These are phyloP conservation scores for Drosophila sechellia DNA, from an alignment of 1,140 invertebrate genomes.

Conservation along the genomic window DNA sequence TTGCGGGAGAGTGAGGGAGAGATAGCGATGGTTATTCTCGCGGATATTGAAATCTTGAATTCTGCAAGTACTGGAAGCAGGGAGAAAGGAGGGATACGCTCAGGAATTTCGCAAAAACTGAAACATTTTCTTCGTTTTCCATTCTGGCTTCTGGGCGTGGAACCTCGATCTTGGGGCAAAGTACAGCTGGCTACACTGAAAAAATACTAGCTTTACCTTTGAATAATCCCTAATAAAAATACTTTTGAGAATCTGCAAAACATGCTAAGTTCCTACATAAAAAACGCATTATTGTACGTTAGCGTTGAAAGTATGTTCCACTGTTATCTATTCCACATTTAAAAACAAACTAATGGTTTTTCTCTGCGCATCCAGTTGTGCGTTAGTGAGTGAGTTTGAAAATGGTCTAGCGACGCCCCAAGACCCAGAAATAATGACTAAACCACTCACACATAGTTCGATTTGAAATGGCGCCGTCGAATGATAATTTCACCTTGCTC, in stretches of 20 bases:
- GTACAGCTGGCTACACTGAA: constrained; percentile 48
- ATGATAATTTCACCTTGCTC: constrained; percentile 76
- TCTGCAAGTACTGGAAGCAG: constrained; percentile 39
- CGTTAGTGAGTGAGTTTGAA: constrained; percentile 29
- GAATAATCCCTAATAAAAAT: too few relatives aligned
- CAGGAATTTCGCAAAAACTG: constrained; percentile 63
- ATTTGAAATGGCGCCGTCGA: constrained; percentile 47
- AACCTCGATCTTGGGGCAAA: constrained; percentile 56
- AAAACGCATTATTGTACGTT: too few relatives aligned
- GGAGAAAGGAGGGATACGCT: constrained; percentile 7
- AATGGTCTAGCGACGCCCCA: constrained; percentile 34
- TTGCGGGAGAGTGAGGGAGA: constrained; percentile 5
- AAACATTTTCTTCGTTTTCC: constrained; percentile 27
- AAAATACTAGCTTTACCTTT: not conserved
- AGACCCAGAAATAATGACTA: constrained; percentile 55
- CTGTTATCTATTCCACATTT: too few relatives aligned
- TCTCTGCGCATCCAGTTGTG: constrained; percentile 20
- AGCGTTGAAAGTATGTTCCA: too few relatives aligned
- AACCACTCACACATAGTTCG: constrained; percentile 56
- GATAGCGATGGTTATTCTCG: not conserved
- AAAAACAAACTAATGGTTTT: not conserved
- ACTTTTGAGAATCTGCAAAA: too few relatives aligned
- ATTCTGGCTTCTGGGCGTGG: constrained; percentile 24
- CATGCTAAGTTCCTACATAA: too few relatives aligned
- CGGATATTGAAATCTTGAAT: constrained; percentile 40